Conservation (phyloP, 2,113 vertebrate species). For the Dendropsophus ebraccatus region DNA sequence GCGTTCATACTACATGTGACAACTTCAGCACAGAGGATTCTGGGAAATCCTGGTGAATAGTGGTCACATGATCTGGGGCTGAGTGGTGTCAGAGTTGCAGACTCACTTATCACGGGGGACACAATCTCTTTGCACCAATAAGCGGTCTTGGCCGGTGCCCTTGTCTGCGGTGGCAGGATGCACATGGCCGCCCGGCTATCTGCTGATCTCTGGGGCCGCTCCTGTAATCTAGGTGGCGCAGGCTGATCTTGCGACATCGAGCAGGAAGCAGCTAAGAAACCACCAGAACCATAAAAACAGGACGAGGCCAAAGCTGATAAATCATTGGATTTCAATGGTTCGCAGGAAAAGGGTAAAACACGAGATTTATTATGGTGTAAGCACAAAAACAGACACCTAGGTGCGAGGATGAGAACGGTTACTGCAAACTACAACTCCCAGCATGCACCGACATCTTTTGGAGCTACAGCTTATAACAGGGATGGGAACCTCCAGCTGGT, state of each 20-base stretch:
- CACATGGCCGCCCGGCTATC: conserved; percentile 65
- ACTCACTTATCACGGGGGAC: too few relatives aligned
- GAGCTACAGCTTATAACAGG: too few relatives aligned
- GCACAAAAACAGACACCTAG: neutral
- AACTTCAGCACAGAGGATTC: too few relatives aligned
- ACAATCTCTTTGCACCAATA: too few relatives aligned
- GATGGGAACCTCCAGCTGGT: too few relatives aligned
- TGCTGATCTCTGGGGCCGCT: conserved; percentile 69
- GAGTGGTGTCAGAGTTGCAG: too few relatives aligned
- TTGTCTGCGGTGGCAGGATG: conserved; percentile 67
- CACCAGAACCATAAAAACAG: conserved; percentile 59
- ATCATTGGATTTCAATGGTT: conserved; percentile 66
- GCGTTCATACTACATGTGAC: too few relatives aligned
- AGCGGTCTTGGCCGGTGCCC: too few relatives aligned
- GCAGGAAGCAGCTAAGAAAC: conserved; percentile 70
- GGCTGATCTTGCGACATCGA: conserved; percentile 68
- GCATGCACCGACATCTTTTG: too few relatives aligned
- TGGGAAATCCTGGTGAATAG: too few relatives aligned
- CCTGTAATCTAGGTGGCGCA: conserved; percentile 72
- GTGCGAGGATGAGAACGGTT: neutral
- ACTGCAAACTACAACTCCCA: too few relatives aligned
- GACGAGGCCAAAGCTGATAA: conserved; percentile 63
- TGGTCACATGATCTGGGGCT: too few relatives aligned
- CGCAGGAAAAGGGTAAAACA: conserved; percentile 53
- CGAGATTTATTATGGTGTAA: conserved; percentile 52